Percentiles rank a stretch among this genome's conserved stretches.
Evolutionary conservation across 2,113 vertebrate species (phyloP).

Genomic region (Mesitornis unicolor): DNA sequence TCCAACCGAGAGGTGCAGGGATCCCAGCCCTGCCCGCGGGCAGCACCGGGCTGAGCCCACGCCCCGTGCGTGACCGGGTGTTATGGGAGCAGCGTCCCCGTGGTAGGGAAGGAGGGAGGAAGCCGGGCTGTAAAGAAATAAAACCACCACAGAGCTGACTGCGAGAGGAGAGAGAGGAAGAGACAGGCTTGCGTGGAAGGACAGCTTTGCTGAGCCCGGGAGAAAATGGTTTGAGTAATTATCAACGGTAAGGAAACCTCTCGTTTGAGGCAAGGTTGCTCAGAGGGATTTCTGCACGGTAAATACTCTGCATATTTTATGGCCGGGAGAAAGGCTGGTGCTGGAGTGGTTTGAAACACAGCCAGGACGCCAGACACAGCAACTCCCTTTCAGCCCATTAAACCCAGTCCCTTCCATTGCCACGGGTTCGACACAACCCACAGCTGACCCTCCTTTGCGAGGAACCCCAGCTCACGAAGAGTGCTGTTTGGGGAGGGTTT

Average conservation of each 20-base stretch:
- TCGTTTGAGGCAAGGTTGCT: not conserved
- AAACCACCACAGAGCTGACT: not conserved
- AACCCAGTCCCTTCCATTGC: not conserved
- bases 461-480: not conserved
- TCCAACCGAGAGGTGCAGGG: rapidly evolving
- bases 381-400: rapidly evolving
- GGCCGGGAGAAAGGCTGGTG: not conserved
- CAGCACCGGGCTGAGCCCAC: not conserved
- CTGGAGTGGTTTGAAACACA: not conserved
- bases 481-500: not conserved
- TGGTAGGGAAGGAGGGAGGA: not conserved
- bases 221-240: conserved; percentile 39
- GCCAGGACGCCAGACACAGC: rapidly evolving
- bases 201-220: not conserved
- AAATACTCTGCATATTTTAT: not conserved
- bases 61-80: not conserved
- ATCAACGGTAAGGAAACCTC: conserved; percentile 2
- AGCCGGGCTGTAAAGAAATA: not conserved
- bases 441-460: not conserved
- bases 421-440: not conserved
- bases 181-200: not conserved
- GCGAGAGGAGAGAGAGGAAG: not conserved
- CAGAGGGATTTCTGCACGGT: not conserved
- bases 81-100: not conserved
- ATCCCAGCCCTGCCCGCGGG: not conserved